phyloP scores from a whole-genome alignment of 2,888 invertebrate species.

The Hydrotaea diabolus region DNA sequence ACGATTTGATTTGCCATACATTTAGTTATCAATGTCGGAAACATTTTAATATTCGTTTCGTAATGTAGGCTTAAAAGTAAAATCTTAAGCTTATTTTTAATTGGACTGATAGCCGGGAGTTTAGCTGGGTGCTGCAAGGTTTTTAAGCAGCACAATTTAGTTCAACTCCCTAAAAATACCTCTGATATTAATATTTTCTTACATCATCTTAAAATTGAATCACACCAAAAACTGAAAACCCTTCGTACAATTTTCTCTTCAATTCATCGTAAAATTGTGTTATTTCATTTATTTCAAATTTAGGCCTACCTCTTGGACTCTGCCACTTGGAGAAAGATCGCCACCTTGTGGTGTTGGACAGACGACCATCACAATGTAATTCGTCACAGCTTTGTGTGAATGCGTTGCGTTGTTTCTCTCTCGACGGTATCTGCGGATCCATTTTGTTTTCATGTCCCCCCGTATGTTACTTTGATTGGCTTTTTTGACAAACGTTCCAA shows the following conservation, averaged over 20 bases:
- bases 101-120: too few relatives aligned
- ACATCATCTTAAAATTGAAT: background rate
- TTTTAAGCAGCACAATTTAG: too few relatives aligned
- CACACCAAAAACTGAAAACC: background rate
- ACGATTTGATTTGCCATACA: too few relatives aligned
- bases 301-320: conserved; percentile 19
- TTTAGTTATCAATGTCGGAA: too few relatives aligned
- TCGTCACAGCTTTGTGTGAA: conserved; percentile 68
- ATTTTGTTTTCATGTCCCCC: conserved; percentile 41
- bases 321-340: conserved; percentile 54
- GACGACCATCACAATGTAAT: conserved; percentile 67
- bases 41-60: too few relatives aligned
- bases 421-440: background rate
- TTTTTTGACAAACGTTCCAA: conserved; percentile 65
- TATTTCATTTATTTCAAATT: conserved; percentile 41
- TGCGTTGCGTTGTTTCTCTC: conserved; percentile 12
- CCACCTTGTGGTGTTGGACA: conserved; percentile 61
- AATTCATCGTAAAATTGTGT: conserved; percentile 22
- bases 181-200: too few relatives aligned
- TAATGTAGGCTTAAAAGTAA: too few relatives aligned
- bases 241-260: background rate
- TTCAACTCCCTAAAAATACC: too few relatives aligned
- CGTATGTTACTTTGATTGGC: conserved; percentile 62
- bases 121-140: too few relatives aligned
- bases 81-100: too few relatives aligned